A percentile compares a stretch with the other conserved stretches of the same genome.
These are phyloP conservation scores for Drosophila orosa DNA, from an alignment of 1,140 invertebrate species.

Conservation along the genomic window DNA sequence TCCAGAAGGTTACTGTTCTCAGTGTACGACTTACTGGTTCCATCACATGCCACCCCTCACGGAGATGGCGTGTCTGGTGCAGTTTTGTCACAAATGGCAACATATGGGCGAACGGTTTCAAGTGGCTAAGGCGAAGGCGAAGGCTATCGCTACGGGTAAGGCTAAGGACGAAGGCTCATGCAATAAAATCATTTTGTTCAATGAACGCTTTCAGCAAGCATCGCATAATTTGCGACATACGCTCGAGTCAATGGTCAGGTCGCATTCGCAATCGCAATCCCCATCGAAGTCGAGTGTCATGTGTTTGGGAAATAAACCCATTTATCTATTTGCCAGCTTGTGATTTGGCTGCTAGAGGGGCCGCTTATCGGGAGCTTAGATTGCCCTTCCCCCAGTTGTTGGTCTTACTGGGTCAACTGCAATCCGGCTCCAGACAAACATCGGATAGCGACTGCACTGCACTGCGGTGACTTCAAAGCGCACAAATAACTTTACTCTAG, in stretches of 20 bases:
- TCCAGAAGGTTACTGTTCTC: not conserved
- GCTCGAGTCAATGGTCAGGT: slow-evolving; percentile 67
- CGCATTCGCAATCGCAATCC: slow-evolving; percentile 19
- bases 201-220: slow-evolving; percentile 67
- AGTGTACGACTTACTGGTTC: slow-evolving; percentile 12
- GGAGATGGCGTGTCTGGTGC: slow-evolving; percentile 57
- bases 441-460: slow-evolving; percentile 15
- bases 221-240: slow-evolving; percentile 81
- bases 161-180: slow-evolving; percentile 54
- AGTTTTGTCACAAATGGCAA: slow-evolving; percentile 78
- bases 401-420: slow-evolving; percentile 63
- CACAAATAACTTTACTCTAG: slow-evolving; percentile 78
- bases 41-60: slow-evolving; percentile 20
- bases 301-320: slow-evolving; percentile 69
- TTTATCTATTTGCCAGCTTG: slow-evolving; percentile 76
- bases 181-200: slow-evolving; percentile 83
- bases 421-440: slow-evolving; percentile 27
- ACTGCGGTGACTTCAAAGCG: slow-evolving; percentile 61
- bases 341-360: slow-evolving; percentile 30
- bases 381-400: slow-evolving; percentile 43
- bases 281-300: slow-evolving; percentile 31
- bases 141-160: slow-evolving; percentile 19
- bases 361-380: slow-evolving; percentile 10
- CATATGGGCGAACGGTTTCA: slow-evolving; percentile 74
- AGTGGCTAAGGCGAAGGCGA: slow-evolving; percentile 38